Evolutionary conservation across 2,888 invertebrate genomes (phyloP).

Genomic region (Plusia festucae): DNA sequence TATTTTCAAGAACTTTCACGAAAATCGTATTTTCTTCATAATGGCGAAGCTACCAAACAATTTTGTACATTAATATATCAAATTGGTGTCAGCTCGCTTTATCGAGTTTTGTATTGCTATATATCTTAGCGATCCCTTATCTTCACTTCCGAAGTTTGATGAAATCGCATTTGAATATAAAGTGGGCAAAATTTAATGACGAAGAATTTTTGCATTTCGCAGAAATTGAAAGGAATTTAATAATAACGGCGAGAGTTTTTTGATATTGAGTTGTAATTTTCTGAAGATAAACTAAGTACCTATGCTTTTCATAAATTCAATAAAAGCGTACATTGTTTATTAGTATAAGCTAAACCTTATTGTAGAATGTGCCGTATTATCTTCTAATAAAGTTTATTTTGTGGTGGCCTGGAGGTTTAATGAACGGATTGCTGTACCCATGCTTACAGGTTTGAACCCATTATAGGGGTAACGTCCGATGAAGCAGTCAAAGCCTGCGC

Average conservation of each 20-base stretch:
- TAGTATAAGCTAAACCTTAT: background rate
- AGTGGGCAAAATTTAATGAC: slow-evolving; percentile 47
- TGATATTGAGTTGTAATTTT: slow-evolving; percentile 30
- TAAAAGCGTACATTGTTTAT: background rate
- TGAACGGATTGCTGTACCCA: too few relatives aligned
- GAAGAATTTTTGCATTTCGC: slow-evolving; percentile 32
- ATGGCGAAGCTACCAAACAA: background rate
- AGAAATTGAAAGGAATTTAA: slow-evolving; percentile 36
- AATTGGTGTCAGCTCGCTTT: slow-evolving; percentile 5
- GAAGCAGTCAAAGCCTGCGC: too few relatives aligned
- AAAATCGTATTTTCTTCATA: background rate
- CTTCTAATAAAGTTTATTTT: background rate
- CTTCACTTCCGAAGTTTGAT: slow-evolving; percentile 42
- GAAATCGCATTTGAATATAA: slow-evolving; percentile 54
- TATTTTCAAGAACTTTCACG: background rate
- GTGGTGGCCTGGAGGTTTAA: too few relatives aligned
- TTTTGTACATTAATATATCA: slow-evolving; percentile 1
- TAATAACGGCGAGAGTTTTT: slow-evolving; percentile 35
- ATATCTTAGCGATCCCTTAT: slow-evolving; percentile 26
- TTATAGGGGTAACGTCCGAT: too few relatives aligned
- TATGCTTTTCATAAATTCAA: background rate
- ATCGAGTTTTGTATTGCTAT: slow-evolving; percentile 31
- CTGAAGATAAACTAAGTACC: slow-evolving; percentile 27
- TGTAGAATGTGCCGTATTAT: too few relatives aligned
- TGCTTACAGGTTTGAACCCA: too few relatives aligned